Evolutionary conservation across 1,140 invertebrate species (phyloP), one percentile per base, ranked within the genome.

Genomic region (Leptopilina boulardi): DNA sequence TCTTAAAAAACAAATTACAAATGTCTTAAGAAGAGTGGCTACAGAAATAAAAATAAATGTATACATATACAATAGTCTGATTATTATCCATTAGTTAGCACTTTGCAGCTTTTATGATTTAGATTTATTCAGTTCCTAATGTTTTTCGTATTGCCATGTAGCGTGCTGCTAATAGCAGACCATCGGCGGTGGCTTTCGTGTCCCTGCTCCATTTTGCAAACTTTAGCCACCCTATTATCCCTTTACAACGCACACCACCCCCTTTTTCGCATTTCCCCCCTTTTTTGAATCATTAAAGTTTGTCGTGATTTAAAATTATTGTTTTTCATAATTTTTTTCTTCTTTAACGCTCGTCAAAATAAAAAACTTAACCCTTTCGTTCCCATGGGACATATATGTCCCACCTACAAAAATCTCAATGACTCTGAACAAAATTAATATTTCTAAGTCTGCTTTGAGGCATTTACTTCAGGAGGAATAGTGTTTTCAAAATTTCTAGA

Each of bases 91-190:
- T 30, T 30, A 66, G 59, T 66, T 26, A 30, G 13, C 23, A 66
- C 23, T n/a, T 30, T 34, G 23, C 59, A 66, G 59, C 23, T 34
- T 66, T 66, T 66, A 8, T 66, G 23, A 66, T 66, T 30, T 19
- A 72, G 51, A 75, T 78, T 80, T 78, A 76, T 77, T 51, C 34
- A 30, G 56, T 38, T 76, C 51, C 74, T 84, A 84, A 85, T 84
- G 82, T 77, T 82, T 84, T 84, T 85, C 81, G 73, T 79, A 84
- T 84, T 85, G 82, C 82, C 79, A 47, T 75, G 79, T 85, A 73
- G 84, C 84, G 84, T 85, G 84, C 81, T 21, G 74, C 72, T 85
- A 85, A 85, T 83, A 79, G 73, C 70, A 77, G 71, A 73, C 73
- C n/a, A 56, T 70, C 70, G 70, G 38, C 41, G 59, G 2, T 75